These are phyloP conservation scores for Nasonovia ribisnigri DNA, from an alignment of 2,888 invertebrate genomes.

Conservation along the genomic window DNA sequence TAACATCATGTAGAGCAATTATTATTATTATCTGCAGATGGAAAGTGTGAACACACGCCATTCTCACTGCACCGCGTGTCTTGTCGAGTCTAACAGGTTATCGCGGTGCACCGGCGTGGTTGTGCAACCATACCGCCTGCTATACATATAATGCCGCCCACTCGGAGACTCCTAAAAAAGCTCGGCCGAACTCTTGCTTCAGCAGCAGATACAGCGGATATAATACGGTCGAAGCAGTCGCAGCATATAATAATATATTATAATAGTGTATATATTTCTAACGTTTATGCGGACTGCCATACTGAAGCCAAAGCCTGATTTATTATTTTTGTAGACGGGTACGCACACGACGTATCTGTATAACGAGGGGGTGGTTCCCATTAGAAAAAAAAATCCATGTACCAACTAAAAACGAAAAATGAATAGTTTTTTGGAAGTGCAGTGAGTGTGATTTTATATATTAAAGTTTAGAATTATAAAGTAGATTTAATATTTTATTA, in stretches of 20 bases:
- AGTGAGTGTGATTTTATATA: not conserved
- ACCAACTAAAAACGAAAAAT: not conserved
- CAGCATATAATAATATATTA: not conserved
- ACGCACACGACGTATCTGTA: not conserved
- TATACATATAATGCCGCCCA: slow-evolving; percentile 27
- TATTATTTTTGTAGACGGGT: not conserved
- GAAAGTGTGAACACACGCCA: slow-evolving; percentile 52
- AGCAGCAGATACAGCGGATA: not conserved
- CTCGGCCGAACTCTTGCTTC: slow-evolving; percentile 6
- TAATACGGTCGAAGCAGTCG: not conserved
- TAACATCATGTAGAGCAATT: slow-evolving; percentile 65
- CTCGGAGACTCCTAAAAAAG: slow-evolving; percentile 47
- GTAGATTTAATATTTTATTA: not conserved
- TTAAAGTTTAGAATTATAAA: not conserved
- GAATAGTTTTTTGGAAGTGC: not conserved
- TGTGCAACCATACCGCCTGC: slow-evolving; percentile 20
- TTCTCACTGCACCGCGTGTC: not conserved
- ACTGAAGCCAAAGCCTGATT: not conserved
- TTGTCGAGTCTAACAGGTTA: slow-evolving; percentile 51
- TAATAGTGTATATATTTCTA: not conserved
- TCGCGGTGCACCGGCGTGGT: not conserved
- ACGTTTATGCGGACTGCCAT: no score
- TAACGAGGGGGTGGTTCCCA: no score
- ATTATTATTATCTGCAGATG: slow-evolving; percentile 33
- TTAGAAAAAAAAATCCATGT: not conserved